Evolutionary conservation across 2,113 vertebrate species (phyloP).

Genomic region (Ahaetulla prasina): DNA sequence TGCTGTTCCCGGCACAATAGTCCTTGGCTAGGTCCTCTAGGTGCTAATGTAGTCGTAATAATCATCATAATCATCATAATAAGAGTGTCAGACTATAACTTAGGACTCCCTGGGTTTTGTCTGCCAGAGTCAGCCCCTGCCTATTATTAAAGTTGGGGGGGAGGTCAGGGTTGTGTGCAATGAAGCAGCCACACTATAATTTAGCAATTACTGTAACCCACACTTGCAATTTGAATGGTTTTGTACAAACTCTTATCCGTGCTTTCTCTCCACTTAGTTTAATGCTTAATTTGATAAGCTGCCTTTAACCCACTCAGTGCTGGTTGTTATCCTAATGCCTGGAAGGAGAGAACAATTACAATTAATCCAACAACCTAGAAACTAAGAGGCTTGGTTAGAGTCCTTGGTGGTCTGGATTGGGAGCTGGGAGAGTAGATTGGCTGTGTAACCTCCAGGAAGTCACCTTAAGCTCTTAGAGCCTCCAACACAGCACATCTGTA

Average conservation of each 20-base stretch:
- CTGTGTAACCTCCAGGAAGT: conserved; percentile 12
- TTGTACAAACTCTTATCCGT: conserved; percentile 42
- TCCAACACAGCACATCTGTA: not conserved
- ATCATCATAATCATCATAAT: conserved; percentile 30
- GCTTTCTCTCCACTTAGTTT: conserved; percentile 23
- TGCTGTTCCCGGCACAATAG: conserved; percentile 21
- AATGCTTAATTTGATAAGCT: conserved; percentile 25
- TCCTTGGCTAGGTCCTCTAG: conserved; percentile 29
- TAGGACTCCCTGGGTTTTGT: conserved; percentile 30
- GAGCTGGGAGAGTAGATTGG: not conserved
- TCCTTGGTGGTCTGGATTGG: not conserved
- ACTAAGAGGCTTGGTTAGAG: not conserved
- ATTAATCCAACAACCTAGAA: conserved; percentile 5
- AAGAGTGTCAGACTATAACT: conserved; percentile 28
- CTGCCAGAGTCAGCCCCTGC: conserved; percentile 35
- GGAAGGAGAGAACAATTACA: not conserved
- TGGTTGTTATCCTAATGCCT: not conserved
- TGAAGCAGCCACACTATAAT: conserved; percentile 49
- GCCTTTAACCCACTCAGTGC: not conserved
- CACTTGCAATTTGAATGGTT: conserved; percentile 60
- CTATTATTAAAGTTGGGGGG: conserved; percentile 10
- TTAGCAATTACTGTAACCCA: conserved; percentile 66
- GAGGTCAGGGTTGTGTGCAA: conserved; percentile 27
- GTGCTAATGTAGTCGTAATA: conserved; percentile 20
- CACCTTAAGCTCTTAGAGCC: not conserved